A percentile compares a stretch with the other conserved stretches of the same genome.
Conservation (phyloP, 2,797 vertebrate species). For the Trachurus trachurus region DNA sequence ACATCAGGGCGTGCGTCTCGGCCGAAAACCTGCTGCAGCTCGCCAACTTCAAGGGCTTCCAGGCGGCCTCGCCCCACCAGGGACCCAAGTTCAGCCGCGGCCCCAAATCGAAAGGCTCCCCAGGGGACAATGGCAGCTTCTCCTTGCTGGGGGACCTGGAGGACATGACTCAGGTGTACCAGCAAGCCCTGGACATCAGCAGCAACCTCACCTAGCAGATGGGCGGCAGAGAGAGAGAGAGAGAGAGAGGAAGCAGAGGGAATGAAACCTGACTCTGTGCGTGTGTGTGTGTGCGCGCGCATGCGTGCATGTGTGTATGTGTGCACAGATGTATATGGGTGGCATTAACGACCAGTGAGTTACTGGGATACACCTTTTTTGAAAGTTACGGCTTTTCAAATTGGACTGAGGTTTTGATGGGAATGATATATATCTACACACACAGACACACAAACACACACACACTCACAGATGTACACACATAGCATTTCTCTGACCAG, state of each 20-base stretch:
- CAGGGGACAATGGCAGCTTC: conserved; percentile 97
- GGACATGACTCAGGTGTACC: conserved; percentile 99
- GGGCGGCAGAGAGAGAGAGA: conserved; percentile 36
- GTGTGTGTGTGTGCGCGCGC: conserved; percentile 27
- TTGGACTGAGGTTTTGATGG: conserved; percentile 64
- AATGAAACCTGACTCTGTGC: conserved; percentile 44
- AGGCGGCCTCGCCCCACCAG: conserved; percentile 90
- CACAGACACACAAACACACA: conserved; percentile 36
- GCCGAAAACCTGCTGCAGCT: conserved; percentile 97
- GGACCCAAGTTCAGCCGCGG: conserved; percentile 91
- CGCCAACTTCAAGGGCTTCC: conserved; percentile 94
- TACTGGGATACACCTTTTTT: conserved; percentile 84
- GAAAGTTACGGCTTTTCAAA: conserved; percentile 65
- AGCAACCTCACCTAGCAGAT: conserved; percentile 93
- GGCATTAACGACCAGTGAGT: conserved; percentile 86
- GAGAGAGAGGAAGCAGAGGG: conserved; percentile 48
- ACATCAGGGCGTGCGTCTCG: conserved; percentile 95
- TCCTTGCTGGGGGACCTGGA: conserved; percentile 98
- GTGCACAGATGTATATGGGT: conserved; percentile 59
- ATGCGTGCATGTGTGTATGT: conserved; percentile 30
- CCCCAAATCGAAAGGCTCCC: conserved; percentile 88
- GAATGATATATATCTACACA: conserved; percentile 58
- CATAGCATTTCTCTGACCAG: conserved; percentile 69
- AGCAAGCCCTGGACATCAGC: conserved; percentile 99
- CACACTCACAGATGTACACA: conserved; percentile 48